These are phyloP conservation scores for Trachops cirrhosus DNA, from an alignment of 2,797 vertebrate species.

Conservation along the genomic window DNA sequence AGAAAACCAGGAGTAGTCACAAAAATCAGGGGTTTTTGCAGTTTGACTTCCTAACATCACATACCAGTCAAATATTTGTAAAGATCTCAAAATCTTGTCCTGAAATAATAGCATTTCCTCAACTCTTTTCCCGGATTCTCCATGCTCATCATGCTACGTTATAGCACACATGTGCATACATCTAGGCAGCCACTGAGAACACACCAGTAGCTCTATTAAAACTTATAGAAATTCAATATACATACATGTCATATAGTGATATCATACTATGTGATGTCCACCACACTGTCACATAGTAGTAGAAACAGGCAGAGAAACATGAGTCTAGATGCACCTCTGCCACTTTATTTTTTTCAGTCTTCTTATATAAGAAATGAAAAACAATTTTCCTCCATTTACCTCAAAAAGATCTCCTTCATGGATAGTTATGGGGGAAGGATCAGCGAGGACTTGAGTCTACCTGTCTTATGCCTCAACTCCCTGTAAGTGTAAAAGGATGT, in stretches of 20 bases:
- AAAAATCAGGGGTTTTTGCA: neutral
- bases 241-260: neutral
- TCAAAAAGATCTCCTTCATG: neutral
- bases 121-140: neutral
- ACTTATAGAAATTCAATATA: neutral
- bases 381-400: neutral
- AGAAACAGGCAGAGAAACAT: neutral
- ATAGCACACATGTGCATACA: neutral
- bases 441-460: neutral
- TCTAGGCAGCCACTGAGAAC: neutral
- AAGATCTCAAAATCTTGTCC: neutral
- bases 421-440: neutral
- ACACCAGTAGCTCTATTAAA: neutral
- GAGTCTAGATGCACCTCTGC: neutral
- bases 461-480: neutral
- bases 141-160: neutral
- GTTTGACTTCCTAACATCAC: neutral
- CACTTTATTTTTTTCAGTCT: neutral
- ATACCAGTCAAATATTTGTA: neutral
- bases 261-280: neutral
- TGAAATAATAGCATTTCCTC: neutral
- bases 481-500: neutral
- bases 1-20: neutral
- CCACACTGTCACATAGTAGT: neutral
- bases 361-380: neutral